phyloP scores from a whole-genome alignment of 2,888 invertebrate species.

The Stenolophus ochropezus region DNA sequence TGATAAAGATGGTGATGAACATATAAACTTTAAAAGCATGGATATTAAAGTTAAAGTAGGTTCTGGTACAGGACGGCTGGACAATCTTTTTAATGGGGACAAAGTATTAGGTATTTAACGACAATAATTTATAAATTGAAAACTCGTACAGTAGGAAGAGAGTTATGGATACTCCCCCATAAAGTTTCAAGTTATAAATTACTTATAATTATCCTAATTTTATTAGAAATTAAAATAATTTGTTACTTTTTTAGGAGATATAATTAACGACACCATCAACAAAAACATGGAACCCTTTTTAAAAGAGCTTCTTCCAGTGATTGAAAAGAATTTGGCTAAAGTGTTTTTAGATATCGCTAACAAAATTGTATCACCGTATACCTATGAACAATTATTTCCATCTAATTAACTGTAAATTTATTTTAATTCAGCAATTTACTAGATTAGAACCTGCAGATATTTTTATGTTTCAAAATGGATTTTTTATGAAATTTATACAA shows the following conservation, averaged over 20 bases:
- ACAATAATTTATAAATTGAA: no score
- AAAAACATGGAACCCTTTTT: slow-evolving; percentile 75
- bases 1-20: slow-evolving; percentile 71
- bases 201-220: background rate
- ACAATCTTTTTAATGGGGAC: slow-evolving; percentile 76
- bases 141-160: no score
- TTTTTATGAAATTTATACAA: slow-evolving; percentile 9
- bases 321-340: slow-evolving; percentile 73
- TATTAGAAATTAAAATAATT: background rate
- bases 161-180: no score
- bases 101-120: slow-evolving; percentile 73
- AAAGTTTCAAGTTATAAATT: no score
- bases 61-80: slow-evolving; percentile 73
- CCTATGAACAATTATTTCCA: slow-evolving; percentile 75
- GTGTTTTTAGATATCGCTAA: slow-evolving; percentile 74
- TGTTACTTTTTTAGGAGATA: slow-evolving; percentile 70
- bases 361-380: slow-evolving; percentile 73
- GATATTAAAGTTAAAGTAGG: slow-evolving; percentile 73
- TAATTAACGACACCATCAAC: slow-evolving; percentile 77
- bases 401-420: slow-evolving; percentile 52
- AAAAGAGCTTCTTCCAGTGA: slow-evolving; percentile 75
- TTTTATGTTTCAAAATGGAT: background rate
- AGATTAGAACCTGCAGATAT: background rate
- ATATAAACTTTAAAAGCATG: slow-evolving; percentile 72
- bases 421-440: background rate